phyloP scores from a whole-genome alignment of 2,888 invertebrate genomes.

The Pristionchus maxplancki region DNA sequence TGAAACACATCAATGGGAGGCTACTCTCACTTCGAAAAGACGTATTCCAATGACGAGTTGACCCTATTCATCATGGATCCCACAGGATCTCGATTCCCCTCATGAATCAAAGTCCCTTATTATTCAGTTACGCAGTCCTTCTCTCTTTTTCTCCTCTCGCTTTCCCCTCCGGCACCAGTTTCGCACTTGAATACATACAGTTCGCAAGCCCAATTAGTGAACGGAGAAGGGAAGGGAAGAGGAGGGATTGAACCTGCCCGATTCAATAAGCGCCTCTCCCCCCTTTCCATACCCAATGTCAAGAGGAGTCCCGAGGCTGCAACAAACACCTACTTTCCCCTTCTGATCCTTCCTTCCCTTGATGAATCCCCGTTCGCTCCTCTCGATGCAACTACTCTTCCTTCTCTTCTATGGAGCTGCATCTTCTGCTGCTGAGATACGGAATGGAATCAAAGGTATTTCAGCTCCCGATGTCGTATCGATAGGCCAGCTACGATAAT shows the following conservation, averaged over 20 bases:
- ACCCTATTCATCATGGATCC: too few species aligned
- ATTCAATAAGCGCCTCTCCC: not conserved
- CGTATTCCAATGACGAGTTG: too few species aligned
- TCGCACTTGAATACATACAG: constrained; percentile 35
- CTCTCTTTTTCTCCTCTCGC: not conserved
- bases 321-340: not conserved
- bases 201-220: constrained; percentile 33
- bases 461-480: too few species aligned
- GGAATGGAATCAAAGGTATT: constrained; percentile 15
- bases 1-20: too few species aligned
- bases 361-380: not conserved
- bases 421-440: not conserved
- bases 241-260: constrained; percentile 32
- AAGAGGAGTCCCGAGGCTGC: constrained; percentile 21
- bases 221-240: constrained; percentile 4
- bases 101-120: not conserved
- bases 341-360: too few species aligned
- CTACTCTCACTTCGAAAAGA: too few species aligned
- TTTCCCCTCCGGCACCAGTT: not conserved
- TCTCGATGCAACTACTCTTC: not conserved
- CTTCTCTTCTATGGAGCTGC: not conserved
- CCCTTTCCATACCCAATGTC: constrained; percentile 2
- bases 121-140: not conserved
- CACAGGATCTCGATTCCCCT: too few species aligned
- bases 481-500: too few species aligned